These are phyloP conservation scores for Hermatobates lingyangjiaoensis DNA, from an alignment of 1,140 invertebrate species.

Conservation along the genomic window DNA sequence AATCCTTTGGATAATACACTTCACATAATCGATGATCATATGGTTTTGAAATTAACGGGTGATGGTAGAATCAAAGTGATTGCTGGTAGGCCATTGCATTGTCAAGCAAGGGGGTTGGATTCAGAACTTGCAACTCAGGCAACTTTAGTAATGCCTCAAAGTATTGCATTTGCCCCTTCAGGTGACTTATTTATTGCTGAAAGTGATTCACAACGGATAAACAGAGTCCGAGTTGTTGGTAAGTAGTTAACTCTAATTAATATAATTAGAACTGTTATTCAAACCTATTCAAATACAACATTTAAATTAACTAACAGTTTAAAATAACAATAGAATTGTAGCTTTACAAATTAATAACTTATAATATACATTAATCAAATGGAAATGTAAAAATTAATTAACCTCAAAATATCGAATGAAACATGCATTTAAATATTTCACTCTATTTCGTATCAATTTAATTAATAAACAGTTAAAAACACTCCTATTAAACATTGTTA, in stretches of 20 bases:
- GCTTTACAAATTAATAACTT: too few relatives aligned
- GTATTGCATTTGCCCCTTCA: conserved; percentile 80
- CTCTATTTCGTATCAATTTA: too few relatives aligned
- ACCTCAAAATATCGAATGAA: too few relatives aligned
- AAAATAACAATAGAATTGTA: too few relatives aligned
- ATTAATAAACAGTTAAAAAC: too few relatives aligned
- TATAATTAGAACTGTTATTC: too few relatives aligned
- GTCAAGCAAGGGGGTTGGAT: conserved; percentile 52
- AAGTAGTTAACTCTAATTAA: conserved; percentile 13
- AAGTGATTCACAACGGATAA: conserved; percentile 87
- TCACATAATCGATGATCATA: conserved; percentile 89
- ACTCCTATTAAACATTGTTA: too few relatives aligned
- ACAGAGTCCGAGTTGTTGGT: conserved; percentile 67
- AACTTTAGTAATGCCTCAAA: conserved; percentile 78
- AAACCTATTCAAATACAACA: too few relatives aligned
- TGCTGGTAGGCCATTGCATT: conserved; percentile 78
- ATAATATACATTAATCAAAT: too few relatives aligned
- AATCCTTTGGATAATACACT: conserved; percentile 85
- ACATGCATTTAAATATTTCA: too few relatives aligned
- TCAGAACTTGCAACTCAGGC: conserved; percentile 70
- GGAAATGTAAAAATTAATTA: too few relatives aligned
- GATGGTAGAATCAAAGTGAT: conserved; percentile 80
- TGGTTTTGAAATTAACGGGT: conserved; percentile 76
- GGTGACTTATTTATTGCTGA: conserved; percentile 91
- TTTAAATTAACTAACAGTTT: too few relatives aligned